phyloP scores from a whole-genome alignment of 2,888 invertebrate species.

The Kuschelorhynchus macadamiae region DNA sequence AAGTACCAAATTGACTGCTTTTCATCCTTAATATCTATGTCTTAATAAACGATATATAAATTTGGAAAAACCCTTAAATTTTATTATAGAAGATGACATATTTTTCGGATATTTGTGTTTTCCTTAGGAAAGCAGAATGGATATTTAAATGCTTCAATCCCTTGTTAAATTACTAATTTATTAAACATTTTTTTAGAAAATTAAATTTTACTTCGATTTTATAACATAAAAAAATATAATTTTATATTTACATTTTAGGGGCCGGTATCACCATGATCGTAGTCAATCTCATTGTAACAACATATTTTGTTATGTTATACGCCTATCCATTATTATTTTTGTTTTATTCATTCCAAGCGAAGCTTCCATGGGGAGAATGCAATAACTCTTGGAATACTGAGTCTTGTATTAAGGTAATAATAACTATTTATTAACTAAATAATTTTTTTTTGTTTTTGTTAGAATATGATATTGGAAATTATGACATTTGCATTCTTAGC shows the following conservation, averaged over 20 bases:
- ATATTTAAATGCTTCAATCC: too few relatives aligned
- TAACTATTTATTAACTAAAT: background rate
- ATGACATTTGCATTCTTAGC: background rate
- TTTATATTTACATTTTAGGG: slow-evolving; percentile 74
- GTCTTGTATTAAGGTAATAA: slow-evolving; percentile 75
- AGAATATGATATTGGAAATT: background rate
- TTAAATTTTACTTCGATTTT: too few relatives aligned
- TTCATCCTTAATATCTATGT: too few relatives aligned
- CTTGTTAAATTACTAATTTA: too few relatives aligned
- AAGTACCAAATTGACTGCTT: too few relatives aligned
- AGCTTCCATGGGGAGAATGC: slow-evolving; percentile 85
- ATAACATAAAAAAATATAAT: too few relatives aligned
- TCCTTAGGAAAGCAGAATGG: too few relatives aligned
- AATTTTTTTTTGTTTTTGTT: background rate
- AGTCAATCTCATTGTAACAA: slow-evolving; percentile 84
- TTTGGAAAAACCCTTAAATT: too few relatives aligned
- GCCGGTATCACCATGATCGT: slow-evolving; percentile 88
- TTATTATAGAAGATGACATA: too few relatives aligned
- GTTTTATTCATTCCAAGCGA: slow-evolving; percentile 76
- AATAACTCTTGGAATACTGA: slow-evolving; percentile 87
- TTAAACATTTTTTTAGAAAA: too few relatives aligned
- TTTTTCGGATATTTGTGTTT: too few relatives aligned
- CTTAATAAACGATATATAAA: too few relatives aligned
- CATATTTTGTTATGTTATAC: slow-evolving; percentile 89
- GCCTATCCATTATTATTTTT: slow-evolving; percentile 89